These are phyloP conservation scores for Anthonomus grandis DNA, from an alignment of 1,140 invertebrate species.

Conservation along the genomic window DNA sequence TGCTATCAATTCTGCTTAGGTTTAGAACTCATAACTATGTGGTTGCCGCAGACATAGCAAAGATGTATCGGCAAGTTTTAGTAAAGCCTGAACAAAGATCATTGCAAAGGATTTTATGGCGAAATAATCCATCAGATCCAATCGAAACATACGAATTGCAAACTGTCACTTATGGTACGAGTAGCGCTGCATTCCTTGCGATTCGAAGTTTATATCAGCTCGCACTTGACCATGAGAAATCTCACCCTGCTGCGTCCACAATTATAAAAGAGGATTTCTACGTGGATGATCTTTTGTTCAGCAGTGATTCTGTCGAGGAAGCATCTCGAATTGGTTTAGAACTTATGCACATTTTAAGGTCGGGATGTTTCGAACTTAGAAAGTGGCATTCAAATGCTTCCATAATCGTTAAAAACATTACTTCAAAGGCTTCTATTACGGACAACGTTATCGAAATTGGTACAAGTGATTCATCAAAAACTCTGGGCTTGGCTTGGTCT, in stretches of 20 bases:
- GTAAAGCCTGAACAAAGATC: constrained; percentile 33
- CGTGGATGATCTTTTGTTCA: constrained; percentile 50
- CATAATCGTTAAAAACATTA: background rate
- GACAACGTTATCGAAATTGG: constrained; percentile 15
- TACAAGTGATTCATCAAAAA: constrained; percentile 31
- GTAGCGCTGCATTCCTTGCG: constrained; percentile 44
- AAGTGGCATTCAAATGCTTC: constrained; percentile 36
- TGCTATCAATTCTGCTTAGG: constrained; percentile 32
- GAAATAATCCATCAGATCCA: constrained; percentile 23
- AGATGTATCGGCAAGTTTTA: constrained; percentile 45
- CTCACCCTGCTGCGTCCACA: constrained; percentile 31
- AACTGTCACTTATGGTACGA: constrained; percentile 23
- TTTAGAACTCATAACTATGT: constrained; percentile 39
- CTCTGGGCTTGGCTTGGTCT: constrained; percentile 25
- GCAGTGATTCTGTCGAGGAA: constrained; percentile 17
- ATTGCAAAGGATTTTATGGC: constrained; percentile 45
- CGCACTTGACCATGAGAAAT: background rate
- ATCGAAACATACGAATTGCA: constrained; percentile 38
- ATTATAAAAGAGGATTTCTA: constrained; percentile 48
- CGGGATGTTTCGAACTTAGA: constrained; percentile 23
- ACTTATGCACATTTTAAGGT: background rate
- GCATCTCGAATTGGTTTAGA: background rate
- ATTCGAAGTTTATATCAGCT: constrained; percentile 33
- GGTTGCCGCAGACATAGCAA: constrained; percentile 32
- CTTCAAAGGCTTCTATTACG: constrained; percentile 5